phyloP scores from a whole-genome alignment of 2,113 vertebrate genomes.

The Neodon shergylaensis region DNA sequence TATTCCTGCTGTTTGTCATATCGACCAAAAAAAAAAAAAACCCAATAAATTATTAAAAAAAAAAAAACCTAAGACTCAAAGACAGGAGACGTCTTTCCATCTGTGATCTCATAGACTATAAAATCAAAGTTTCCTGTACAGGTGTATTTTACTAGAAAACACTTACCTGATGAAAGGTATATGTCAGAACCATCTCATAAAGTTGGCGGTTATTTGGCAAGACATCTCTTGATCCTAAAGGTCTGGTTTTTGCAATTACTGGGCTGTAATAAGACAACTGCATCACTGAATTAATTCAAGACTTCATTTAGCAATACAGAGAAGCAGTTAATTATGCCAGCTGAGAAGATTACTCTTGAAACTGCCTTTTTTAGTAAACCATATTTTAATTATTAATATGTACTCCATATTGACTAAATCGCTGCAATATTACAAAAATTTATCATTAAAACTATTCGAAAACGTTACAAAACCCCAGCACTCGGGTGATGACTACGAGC shows the following conservation, averaged over 20 bases:
- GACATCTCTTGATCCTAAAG: constrained; percentile 94
- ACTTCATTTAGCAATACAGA: constrained; percentile 26
- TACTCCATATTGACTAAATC: background rate
- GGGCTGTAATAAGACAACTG: constrained; percentile 87
- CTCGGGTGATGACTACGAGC: background rate
- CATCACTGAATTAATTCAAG: constrained; percentile 21
- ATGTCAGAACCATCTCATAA: constrained; percentile 96
- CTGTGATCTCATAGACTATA: constrained; percentile 9
- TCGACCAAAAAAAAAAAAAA: too few relatives aligned
- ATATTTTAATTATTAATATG: constrained; percentile 23
- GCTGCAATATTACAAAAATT: background rate
- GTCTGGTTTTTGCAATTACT: constrained; percentile 94
- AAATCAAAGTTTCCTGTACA: background rate
- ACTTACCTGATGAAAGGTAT: constrained; percentile 96
- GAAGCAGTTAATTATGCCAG: constrained; percentile 32
- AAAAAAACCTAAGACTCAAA: background rate
- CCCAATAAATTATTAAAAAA: background rate
- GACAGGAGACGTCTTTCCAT: background rate
- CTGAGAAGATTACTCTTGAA: background rate
- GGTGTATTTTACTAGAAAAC: background rate
- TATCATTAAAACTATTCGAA: constrained; percentile 25
- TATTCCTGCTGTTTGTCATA: background rate
- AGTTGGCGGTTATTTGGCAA: constrained; percentile 97
- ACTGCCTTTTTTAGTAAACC: background rate
- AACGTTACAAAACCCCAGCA: background rate